These are phyloP conservation scores for Dermatophagoides farinae DNA, from an alignment of 1,140 invertebrate genomes.

Conservation along the genomic window DNA sequence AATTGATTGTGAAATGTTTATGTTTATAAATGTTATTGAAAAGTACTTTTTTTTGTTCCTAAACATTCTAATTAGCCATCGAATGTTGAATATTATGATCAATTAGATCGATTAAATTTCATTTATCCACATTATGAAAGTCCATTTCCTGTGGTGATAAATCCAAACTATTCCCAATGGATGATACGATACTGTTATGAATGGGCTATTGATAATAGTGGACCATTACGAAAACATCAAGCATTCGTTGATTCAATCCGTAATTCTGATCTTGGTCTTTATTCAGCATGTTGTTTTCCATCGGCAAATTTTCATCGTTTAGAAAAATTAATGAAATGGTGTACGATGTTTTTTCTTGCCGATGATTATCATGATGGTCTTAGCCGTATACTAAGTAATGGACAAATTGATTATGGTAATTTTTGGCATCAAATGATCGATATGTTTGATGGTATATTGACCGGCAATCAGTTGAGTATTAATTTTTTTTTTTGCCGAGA, in stretches of 20 bases:
- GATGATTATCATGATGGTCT: constrained; percentile 10
- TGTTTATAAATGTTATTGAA: no score
- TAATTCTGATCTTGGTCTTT: constrained; percentile 5
- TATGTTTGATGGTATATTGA: not conserved
- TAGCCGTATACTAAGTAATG: not conserved
- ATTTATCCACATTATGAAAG: constrained; percentile 6
- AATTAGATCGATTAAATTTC: not conserved
- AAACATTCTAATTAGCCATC: no score
- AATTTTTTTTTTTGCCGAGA: not conserved
- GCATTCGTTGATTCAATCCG: not conserved
- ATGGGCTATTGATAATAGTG: constrained; percentile 8
- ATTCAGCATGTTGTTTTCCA: not conserved
- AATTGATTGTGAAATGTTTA: no score
- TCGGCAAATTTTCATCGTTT: constrained; percentile 6
- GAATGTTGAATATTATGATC: constrained; percentile 1
- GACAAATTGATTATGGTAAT: not conserved
- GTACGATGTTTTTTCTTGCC: constrained; percentile 4
- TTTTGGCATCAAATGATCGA: constrained; percentile 1
- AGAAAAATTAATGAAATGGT: constrained; percentile 12
- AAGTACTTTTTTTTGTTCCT: no score
- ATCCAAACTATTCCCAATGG: constrained; percentile 1
- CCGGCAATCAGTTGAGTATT: not conserved
- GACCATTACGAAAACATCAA: not conserved
- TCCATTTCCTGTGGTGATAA: constrained; percentile 6
- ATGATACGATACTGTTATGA: constrained; percentile 5